Percentiles rank a stretch among this genome's conserved stretches.
phyloP scores from a whole-genome alignment of 2,888 invertebrate genomes.

The Aleiodes leptofemur region DNA sequence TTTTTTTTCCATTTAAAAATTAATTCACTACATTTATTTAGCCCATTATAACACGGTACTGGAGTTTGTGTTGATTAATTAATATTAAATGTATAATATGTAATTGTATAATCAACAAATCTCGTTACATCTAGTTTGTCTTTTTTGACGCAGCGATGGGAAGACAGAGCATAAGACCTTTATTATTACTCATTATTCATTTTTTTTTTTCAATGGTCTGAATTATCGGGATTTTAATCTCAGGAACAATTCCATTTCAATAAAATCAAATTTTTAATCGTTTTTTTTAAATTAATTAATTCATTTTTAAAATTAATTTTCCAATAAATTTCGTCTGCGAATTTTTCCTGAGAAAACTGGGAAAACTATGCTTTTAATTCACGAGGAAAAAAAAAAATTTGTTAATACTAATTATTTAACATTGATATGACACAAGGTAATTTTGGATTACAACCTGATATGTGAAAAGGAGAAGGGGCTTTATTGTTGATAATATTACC shows the following conservation, averaged over 20 bases:
- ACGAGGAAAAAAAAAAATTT: conserved; percentile 11
- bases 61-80: conserved; percentile 44
- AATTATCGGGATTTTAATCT: conserved; percentile 28
- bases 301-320: conserved; percentile 13
- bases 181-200: conserved; percentile 22
- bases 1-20: conserved; percentile 14
- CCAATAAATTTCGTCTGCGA: not conserved
- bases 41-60: conserved; percentile 41
- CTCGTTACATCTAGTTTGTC: conserved; percentile 72
- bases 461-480: conserved; percentile 60
- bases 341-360: conserved; percentile 9
- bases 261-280: not conserved
- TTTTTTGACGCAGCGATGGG: conserved; percentile 74
- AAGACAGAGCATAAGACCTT: conserved; percentile 73
- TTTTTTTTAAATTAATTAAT: not conserved
- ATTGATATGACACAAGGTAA: conserved; percentile 72
- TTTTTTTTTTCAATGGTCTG: conserved; percentile 47
- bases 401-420: conserved; percentile 58
- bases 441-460: conserved; percentile 73
- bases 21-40: conserved; percentile 17
- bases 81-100: conserved; percentile 24
- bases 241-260: conserved; percentile 11
- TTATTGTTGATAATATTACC: conserved; percentile 57
- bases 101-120: conserved; percentile 72
- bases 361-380: not conserved